Base-by-base conservation (phyloP, 2,113 vertebrate genomes). In the Shinisaurus crocodilurus region DNA sequence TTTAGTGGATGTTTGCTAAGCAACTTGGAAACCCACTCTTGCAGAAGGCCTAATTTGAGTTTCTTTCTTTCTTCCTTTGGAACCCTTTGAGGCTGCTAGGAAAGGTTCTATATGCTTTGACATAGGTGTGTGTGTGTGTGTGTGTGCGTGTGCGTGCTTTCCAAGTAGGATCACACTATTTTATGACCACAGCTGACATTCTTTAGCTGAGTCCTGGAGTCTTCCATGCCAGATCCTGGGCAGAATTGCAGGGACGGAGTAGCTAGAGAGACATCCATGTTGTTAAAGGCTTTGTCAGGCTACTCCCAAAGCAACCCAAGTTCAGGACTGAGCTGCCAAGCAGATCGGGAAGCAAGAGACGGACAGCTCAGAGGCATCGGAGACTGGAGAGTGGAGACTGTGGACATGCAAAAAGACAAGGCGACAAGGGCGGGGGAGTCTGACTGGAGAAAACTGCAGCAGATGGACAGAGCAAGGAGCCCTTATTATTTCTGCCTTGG, bases 231-330 rank as follows among this genome's bases (percentile, higher is more conserved):
- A 43, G 10, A 23, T 72, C 29, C 16, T 70, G 18, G 75, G 37
- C 34, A 48, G 65, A 25, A 45, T 43, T 20, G 20, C 5, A 5
- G 40, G 40, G 40, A 82, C 32, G 54, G 0, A 82, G 13, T 10
- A 54, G 37, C 48, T 0, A 6, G 5, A 0, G 1, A 5, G 0
- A 0, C 1, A 0, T 83, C 0, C 0, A 34, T 89, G 82, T 72
- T 77, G 82, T 18, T 0, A 0, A 69, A 57, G 82, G 20, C 37
- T 50, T 65, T 65, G 69, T 7, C 86, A 48, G 57, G 75, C n/a
- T 72, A 45, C 69, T 80, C 67, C 86, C 72, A 0, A 0, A 0
- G 9, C 29, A 82, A 34, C 86, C 50, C 34, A 2, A 16, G 45
- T 27, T 45, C 0, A 0, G 79, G 86, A 63, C 87, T 60, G 75